Base-by-base conservation (phyloP, 2,113 vertebrate genomes). In the Trematomus loennbergii region DNA sequence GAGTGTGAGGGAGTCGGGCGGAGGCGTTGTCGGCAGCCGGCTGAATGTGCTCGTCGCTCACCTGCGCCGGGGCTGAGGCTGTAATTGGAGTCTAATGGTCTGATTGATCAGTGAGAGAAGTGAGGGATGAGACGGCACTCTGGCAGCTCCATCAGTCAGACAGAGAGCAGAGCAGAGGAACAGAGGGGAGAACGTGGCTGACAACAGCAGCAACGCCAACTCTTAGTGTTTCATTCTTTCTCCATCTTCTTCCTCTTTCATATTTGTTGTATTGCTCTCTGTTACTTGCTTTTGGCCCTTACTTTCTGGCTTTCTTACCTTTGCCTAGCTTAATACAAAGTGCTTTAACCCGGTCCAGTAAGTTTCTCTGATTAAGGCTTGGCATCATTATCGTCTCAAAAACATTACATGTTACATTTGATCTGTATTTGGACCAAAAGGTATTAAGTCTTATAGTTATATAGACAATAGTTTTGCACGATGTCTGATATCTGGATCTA, bases 81-180 rank as follows among this genome's bases (percentile, higher is more conserved):
- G 93, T 96, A 96, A 96, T 96, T 95, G 95, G 93, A 92, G 84
- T 92, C 93, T 96, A 96, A 96, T 96, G 88, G 94, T 92, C 94
- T 95, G 94, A 96, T 95, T 96, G 95, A 96, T 96, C 93, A 94
- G 91, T 79, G 87, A 82, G 85, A 87, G 92, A 88, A 90, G 90
- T 90, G 91, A 94, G 88, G 92, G 90, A 92, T 93, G 92, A 93
- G 92, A 86, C 84, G 83, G 72, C 10, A 53, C 80, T 67, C 72
- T 91, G 92, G 93, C 91, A 90, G 89, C 88, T 88, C 88, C 88
- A 93, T 94, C 87, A 93, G 80, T 95, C 91, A 92, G 85, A 72
- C 75, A 12, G 61, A 77, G 79, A 80, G 75, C 48, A 73, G 74
- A 69, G 66, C 49, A 48, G 69, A 50, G 25, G 69, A 84, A 58